Base-by-base conservation (phyloP, 2,113 vertebrate species). In the Xiphophorus maculatus region DNA sequence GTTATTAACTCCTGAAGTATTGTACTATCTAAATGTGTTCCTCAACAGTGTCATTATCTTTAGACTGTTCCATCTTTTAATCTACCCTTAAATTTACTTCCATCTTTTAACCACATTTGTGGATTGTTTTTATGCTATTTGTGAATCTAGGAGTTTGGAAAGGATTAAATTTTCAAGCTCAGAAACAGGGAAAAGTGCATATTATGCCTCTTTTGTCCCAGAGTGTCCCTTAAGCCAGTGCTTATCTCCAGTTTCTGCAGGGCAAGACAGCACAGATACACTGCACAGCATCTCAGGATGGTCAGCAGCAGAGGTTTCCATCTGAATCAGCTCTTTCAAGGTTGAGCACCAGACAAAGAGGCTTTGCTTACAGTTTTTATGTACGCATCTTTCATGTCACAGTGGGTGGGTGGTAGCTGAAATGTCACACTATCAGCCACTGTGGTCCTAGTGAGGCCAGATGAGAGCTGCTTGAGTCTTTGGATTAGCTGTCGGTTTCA, bases 181-280 rank as follows among this genome's bases (percentile, higher is more conserved):
- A 66, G 19, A 68, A 0, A 64, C 7, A 58, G 27, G 32, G 22
- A 28, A 40, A 10, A 66, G 63, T 12, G 63, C 33, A 22, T 35
- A 42, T 73, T 62, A 73, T 1, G 51, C 69, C 58, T 78, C 32
- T 30, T 84, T 87, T 84, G 71, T 77, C 69, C 79, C 77, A 70
- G 81, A 84, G 80, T 80, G 61, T 70, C 80, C 75, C 63, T 73
- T 73, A 79, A 88, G 73, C 74, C 73, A 8, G 42, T 5, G 40
- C 44, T 84, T 84, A 87, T 89, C 75, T 87, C 76, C 54, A 67
- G 66, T 77, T 83, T 77, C 61, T 78, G 73, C 64, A 61, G 77
- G 63, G 25, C 30, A 63, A 79, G 69, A 78, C 63, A 72, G 79
- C 79, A 69, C 27, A 35, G 87, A 75, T 58, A 69, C 79, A 82